A percentile compares a stretch with the other conserved stretches of the same genome.
Conservation (phyloP, 2,888 invertebrate genomes). For the Rhorus exstirpatorius region DNA sequence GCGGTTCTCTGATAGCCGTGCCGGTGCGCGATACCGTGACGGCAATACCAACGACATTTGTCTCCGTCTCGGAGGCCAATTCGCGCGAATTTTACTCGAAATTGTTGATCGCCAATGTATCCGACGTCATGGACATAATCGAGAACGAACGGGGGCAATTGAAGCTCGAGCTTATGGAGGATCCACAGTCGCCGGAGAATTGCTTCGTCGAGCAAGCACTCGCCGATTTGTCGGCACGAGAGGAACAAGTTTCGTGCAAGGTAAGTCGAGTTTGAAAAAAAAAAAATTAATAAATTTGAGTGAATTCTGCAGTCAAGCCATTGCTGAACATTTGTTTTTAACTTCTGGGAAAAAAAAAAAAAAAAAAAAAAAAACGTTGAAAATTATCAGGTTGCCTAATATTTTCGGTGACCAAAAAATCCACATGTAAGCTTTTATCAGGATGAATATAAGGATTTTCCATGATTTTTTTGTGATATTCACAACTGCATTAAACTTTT, state of each 20-base stretch:
- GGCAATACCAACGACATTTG: slow-evolving; percentile 80
- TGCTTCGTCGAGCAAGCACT: slow-evolving; percentile 95
- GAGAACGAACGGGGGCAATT: slow-evolving; percentile 90
- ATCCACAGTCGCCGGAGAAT: slow-evolving; percentile 93
- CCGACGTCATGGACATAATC: slow-evolving; percentile 91
- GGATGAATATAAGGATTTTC: too few species aligned
- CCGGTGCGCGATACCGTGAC: slow-evolving; percentile 86
- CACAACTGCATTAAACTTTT: too few species aligned
- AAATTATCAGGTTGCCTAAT: too few species aligned
- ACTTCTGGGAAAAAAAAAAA: too few species aligned
- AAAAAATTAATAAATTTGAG: too few species aligned
- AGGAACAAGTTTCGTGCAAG: slow-evolving; percentile 73
- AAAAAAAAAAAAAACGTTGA: too few species aligned
- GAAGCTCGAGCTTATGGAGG: slow-evolving; percentile 87
- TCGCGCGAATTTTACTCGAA: slow-evolving; percentile 90
- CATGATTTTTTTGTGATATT: too few species aligned
- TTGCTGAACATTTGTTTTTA: too few species aligned
- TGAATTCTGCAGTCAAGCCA: too few species aligned
- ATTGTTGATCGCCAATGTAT: slow-evolving; percentile 90
- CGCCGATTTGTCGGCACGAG: slow-evolving; percentile 88
- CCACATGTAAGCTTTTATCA: too few species aligned
- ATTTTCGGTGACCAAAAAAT: too few species aligned
- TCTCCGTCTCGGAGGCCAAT: slow-evolving; percentile 86
- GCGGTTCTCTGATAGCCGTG: slow-evolving; percentile 88
- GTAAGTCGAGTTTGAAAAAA: too few species aligned